Percentiles rank a stretch among this genome's conserved stretches.
Conservation (phyloP, 2,797 vertebrate species). For the Sebastes glaucus region DNA sequence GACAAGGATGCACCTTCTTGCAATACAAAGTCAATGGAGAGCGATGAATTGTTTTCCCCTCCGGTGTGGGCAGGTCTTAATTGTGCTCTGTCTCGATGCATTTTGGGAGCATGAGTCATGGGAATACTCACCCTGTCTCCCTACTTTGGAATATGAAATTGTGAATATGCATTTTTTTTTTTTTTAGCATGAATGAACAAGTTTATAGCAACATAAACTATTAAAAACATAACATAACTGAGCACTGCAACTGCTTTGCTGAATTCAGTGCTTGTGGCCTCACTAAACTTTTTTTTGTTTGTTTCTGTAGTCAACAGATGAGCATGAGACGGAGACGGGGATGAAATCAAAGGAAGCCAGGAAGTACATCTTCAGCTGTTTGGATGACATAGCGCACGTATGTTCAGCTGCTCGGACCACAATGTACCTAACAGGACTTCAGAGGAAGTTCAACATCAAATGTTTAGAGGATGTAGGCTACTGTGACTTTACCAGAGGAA, state of each 20-base stretch:
- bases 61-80: too few species aligned
- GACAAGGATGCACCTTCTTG: too few species aligned
- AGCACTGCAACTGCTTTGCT: not conserved
- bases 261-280: not conserved
- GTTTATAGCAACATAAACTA: not conserved
- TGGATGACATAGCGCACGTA: slow-evolving; percentile 99
- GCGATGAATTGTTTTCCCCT: too few species aligned
- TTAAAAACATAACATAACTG: not conserved
- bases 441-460: slow-evolving; percentile 38
- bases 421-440: not conserved
- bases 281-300: slow-evolving; percentile 10
- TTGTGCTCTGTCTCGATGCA: not conserved
- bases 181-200: not conserved
- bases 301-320: slow-evolving; percentile 90
- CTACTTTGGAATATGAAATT: not conserved
- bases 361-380: slow-evolving; percentile 99
- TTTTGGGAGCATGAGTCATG: not conserved
- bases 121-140: not conserved
- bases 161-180: not conserved
- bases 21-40: too few species aligned
- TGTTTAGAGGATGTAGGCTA: slow-evolving; percentile 18
- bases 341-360: slow-evolving; percentile 99
- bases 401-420: slow-evolving; percentile 67
- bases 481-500: slow-evolving; percentile 30
- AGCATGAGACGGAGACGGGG: slow-evolving; percentile 96